phyloP scores from a whole-genome alignment of 2,797 vertebrate genomes.

The Sebastes nivosus region DNA sequence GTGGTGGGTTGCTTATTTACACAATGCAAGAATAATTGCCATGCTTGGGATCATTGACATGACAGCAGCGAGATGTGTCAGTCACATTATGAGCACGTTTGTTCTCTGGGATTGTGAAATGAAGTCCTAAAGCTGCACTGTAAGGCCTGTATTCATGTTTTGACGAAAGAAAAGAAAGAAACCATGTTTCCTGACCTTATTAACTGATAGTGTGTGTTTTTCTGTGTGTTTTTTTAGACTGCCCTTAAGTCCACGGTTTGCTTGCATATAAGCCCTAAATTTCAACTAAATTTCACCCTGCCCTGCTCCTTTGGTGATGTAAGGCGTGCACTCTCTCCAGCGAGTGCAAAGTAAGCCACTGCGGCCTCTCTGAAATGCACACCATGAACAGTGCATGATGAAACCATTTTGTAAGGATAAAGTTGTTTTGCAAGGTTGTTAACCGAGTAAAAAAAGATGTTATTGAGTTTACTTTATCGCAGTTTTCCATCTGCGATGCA shows the following conservation, averaged over 20 bases:
- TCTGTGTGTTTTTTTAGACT: not conserved
- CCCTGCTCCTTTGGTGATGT: slow-evolving; percentile 35
- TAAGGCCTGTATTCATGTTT: not conserved
- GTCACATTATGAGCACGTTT: slow-evolving; percentile 10
- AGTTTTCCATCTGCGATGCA: not conserved
- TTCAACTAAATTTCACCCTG: slow-evolving; percentile 26
- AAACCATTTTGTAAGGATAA: slow-evolving; percentile 59
- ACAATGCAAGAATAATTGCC: slow-evolving; percentile 3
- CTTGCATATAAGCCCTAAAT: slow-evolving; percentile 9
- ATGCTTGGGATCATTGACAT: slow-evolving; percentile 1
- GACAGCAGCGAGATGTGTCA: not conserved
- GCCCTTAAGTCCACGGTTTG: not conserved
- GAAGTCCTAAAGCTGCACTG: not conserved
- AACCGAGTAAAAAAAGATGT: slow-evolving; percentile 21
- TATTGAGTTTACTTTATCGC: slow-evolving; percentile 21
- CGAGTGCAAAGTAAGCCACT: slow-evolving; percentile 24
- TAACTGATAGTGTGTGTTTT: not conserved
- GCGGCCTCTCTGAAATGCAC: slow-evolving; percentile 30
- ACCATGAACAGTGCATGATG: slow-evolving; percentile 53
- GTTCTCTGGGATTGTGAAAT: slow-evolving; percentile 8
- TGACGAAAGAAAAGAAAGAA: not conserved
- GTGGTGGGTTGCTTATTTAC: slow-evolving; percentile 15
- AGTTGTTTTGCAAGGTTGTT: slow-evolving; percentile 48
- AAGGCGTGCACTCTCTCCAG: slow-evolving; percentile 18
- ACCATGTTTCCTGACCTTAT: not conserved